Evolutionary conservation across 2,113 vertebrate species (phyloP), one percentile per base, ranked within the genome.

Genomic region (Pterocles gutturalis): DNA sequence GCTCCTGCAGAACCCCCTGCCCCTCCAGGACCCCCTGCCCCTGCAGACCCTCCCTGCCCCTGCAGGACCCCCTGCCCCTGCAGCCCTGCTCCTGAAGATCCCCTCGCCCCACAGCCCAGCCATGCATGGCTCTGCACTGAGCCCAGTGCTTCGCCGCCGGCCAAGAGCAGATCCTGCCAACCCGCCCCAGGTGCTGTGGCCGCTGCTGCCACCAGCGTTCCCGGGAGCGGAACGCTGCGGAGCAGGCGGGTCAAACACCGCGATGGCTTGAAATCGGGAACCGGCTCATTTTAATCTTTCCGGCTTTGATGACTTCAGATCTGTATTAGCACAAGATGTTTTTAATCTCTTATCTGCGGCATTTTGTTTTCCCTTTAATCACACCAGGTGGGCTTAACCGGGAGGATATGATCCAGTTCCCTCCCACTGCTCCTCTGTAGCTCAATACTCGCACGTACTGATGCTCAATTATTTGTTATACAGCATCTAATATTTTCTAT

Each of bases 351-450:
- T 79, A 62, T 64, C 70, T 69, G 13, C 2, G 15, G 77, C 6
- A 2, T 83, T 94, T 87, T 92, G 83, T 67, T 89, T 64, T 67
- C 20, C 82, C 83, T 93, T 94, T 82, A 60, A 87, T 87, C 93
- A 61, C 43, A 20, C 64, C 22, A 90, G 92, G 86, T 82, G 93
- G 83, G 71, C 82, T 84, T 82, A 85, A 69, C 58, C 73, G 25
- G 70, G 83, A 70, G 85, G 89, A n/a, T 5, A 61, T 64, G 4
- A 2, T 19, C 26, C 78, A 2, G 51, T 21, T 94, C 86, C 73
- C 80, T 86, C 88, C 93, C 0, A 20, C 96, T 81, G 93, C 18
- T 83, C 85, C 93, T 89, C 73, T 86, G 82, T 75, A 71, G 91
- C 95, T 90, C 69, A 0, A 67, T 55, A 3, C 57, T 54, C 17